Evolutionary conservation across 1,140 invertebrate genomes (phyloP), one percentile per base, ranked within the genome.

Genomic region (Epicauta chinensis): DNA sequence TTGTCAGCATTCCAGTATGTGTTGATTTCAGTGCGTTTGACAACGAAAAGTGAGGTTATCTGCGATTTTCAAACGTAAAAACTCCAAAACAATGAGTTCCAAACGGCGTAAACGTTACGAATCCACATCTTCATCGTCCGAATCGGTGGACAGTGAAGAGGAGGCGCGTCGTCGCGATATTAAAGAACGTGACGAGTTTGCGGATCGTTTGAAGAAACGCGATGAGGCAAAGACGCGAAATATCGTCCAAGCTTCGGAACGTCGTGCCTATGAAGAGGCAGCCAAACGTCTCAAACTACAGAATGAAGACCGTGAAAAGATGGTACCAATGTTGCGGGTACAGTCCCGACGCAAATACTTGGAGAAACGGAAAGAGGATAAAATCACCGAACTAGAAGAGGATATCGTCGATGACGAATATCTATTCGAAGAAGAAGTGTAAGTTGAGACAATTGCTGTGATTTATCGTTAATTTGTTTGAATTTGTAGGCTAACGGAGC

Each of bases 361-460:
- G 51, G 87, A 89, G 58, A 98, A 98, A 72, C 78, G 97, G 43
- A 95, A 97, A 75, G 88, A 89, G 45, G 95, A 98, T 64, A 98
- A 99, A 77, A 80, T 98, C 32, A 79, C 85, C n/a, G 95, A 99
- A 70, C 73, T 99, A 31, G 95, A 98, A 75, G 87, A 83, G 14
- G 93, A 96, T 67, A 91, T 99, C 45, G 68, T 83, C n/a, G 97
- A 99, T 72, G 96, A 99, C 76, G 92, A 98, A 73, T 94, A 91
- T 71, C 75, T 98, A 1, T 99, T 98, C 73, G 84, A 88, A 17
- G 89, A 93, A 53, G 80, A 84, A 65, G 77, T 87, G 83, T 93
- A 80, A 79, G 82, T 77, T 51, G 54, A 61, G 37, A 4, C 6
- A 17, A 37, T 46, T 16, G 30, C 5, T 34, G 35, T 37, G 14